These are phyloP conservation scores for Champsocephalus gunnari DNA, from an alignment of 2,797 vertebrate genomes.

Conservation along the genomic window DNA sequence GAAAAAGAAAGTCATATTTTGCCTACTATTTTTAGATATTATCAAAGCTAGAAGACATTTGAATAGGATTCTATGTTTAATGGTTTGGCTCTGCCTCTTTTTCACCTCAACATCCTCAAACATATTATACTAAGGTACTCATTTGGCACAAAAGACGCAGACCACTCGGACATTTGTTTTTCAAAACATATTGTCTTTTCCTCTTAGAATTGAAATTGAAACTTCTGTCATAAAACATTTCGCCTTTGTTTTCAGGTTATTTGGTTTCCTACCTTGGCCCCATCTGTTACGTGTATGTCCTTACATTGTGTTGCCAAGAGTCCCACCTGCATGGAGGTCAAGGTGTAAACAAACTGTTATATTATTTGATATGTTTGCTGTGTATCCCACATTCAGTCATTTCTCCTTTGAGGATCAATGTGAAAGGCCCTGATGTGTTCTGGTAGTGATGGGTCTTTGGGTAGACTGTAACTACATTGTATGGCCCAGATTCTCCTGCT, in stretches of 20 bases:
- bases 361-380: background rate
- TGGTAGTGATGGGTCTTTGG: background rate
- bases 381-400: background rate
- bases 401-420: constrained; percentile 28
- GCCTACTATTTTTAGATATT: no score
- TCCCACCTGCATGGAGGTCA: background rate
- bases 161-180: background rate
- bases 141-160: background rate
- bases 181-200: background rate
- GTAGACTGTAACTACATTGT: background rate
- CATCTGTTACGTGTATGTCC: background rate
- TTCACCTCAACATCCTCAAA: background rate
- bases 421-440: constrained; percentile 32
- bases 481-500: constrained; percentile 33
- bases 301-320: background rate
- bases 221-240: background rate
- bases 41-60: background rate
- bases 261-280: background rate
- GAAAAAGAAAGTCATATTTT: no score
- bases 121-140: background rate
- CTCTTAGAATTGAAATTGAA: background rate
- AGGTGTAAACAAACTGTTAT: background rate
- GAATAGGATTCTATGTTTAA: background rate
- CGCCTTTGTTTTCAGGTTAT: background rate
- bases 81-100: background rate